A percentile compares a stretch with the other conserved stretches of the same genome.
phyloP scores from a whole-genome alignment of 64 coral and sea anemone genomes.

The Pocillopora damicornis region DNA sequence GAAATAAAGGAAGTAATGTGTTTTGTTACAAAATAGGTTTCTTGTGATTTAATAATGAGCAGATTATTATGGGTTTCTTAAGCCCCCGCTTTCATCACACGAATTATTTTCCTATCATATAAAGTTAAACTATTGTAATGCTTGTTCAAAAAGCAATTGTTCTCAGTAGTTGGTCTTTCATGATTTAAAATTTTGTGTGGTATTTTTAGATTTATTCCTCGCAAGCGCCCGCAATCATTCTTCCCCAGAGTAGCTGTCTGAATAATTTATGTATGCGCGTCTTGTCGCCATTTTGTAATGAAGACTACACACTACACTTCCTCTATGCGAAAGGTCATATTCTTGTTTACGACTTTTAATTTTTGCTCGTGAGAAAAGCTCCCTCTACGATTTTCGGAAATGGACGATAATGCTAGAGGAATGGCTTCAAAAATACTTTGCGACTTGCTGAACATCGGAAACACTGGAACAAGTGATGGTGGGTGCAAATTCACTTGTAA shows the following conservation, averaged over 20 bases:
- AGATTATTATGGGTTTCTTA: neutral
- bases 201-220: neutral
- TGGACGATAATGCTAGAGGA: conserved; percentile 39
- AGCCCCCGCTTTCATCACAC: too few species aligned
- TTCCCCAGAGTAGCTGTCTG: neutral
- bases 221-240: neutral
- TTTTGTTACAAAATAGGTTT: neutral
- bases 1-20: neutral
- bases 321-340: neutral
- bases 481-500: neutral
- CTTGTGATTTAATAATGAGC: neutral
- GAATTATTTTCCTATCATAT: too few species aligned
- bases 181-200: neutral
- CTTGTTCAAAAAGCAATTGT: too few species aligned
- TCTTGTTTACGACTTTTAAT: neutral
- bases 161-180: neutral
- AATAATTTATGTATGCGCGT: conserved; percentile 45
- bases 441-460: conserved; percentile 20
- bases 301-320: neutral
- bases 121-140: too few species aligned
- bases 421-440: conserved; percentile 33
- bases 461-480: neutral
- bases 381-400: neutral
- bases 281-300: conserved; percentile 13
- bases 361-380: neutral